Evolutionary conservation across 2,113 vertebrate species (phyloP).

Genomic region (Helogale parvula): DNA sequence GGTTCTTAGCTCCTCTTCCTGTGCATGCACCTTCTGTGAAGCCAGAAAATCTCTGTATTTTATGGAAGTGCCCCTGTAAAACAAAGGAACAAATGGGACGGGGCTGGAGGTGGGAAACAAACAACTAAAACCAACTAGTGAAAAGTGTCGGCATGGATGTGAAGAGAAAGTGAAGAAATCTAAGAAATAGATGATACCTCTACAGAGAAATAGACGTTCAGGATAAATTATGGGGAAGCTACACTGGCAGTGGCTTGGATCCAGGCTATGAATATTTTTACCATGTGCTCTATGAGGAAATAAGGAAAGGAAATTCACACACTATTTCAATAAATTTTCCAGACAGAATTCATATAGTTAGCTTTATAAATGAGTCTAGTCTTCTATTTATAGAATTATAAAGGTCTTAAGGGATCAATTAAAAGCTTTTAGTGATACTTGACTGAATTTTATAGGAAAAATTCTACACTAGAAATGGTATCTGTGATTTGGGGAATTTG

Average conservation of each 20-base stretch:
- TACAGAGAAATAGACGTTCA: background rate
- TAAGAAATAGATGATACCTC: background rate
- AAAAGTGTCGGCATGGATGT: background rate
- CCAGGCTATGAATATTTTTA: conserved; percentile 24
- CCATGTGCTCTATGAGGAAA: background rate
- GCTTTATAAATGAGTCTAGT: conserved; percentile 64
- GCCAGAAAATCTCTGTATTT: background rate
- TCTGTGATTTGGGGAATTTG: conserved; percentile 50
- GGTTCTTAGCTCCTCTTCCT: background rate
- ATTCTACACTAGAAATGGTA: conserved; percentile 34
- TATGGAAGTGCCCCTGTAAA: background rate
- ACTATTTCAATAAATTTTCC: conserved; percentile 56
- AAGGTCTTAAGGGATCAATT: conserved; percentile 43
- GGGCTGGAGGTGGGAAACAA: background rate
- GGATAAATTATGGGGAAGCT: background rate
- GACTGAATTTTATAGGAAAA: conserved; percentile 51
- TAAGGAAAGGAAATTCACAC: conserved; percentile 54
- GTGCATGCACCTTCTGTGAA: background rate
- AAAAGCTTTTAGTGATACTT: conserved; percentile 39
- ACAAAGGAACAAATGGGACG: background rate
- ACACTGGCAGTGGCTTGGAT: background rate
- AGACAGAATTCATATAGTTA: conserved; percentile 63
- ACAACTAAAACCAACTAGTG: background rate
- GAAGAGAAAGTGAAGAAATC: background rate
- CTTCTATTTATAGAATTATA: conserved; percentile 63